phyloP scores from a whole-genome alignment of 2,888 invertebrate species.

The Epinotia nisella region DNA sequence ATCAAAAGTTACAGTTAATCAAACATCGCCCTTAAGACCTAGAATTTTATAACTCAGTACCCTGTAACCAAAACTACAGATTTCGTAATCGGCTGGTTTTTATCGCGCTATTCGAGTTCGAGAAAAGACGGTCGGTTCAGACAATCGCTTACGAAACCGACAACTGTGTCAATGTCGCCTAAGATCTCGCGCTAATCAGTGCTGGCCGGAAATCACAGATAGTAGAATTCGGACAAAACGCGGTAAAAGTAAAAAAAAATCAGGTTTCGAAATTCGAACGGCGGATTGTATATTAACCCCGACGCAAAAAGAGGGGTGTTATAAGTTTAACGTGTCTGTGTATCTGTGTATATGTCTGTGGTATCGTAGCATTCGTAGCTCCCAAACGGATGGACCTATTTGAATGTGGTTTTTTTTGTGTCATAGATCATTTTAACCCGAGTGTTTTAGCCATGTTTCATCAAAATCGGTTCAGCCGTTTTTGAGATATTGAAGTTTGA shows the following conservation, averaged over 20 bases:
- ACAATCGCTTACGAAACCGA: slow-evolving; percentile 70
- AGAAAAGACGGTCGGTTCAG: slow-evolving; percentile 46
- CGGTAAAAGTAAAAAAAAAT: slow-evolving; percentile 13
- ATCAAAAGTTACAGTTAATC: neutral
- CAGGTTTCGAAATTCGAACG: neutral
- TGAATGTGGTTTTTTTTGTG: too few species aligned
- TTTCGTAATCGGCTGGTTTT: slow-evolving; percentile 41
- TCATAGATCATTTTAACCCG: too few species aligned
- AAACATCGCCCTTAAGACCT: neutral
- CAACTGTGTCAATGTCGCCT: slow-evolving; percentile 73
- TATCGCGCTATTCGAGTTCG: slow-evolving; percentile 41
- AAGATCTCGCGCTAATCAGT: slow-evolving; percentile 44
- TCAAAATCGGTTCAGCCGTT: too few species aligned
- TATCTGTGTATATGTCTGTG: too few species aligned
- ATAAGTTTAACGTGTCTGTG: too few species aligned
- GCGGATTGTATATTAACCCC: too few species aligned
- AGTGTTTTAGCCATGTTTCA: too few species aligned
- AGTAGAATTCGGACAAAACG: slow-evolving; percentile 24
- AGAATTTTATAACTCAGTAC: neutral
- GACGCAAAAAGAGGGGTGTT: too few species aligned
- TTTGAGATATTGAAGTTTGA: too few species aligned
- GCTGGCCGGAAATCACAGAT: slow-evolving; percentile 41
- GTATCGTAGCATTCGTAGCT: too few species aligned
- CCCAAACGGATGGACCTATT: too few species aligned
- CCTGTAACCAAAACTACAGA: slow-evolving; percentile 45